These are phyloP conservation scores for Athalia circularis DNA, from an alignment of 2,888 invertebrate genomes.

Conservation along the genomic window DNA sequence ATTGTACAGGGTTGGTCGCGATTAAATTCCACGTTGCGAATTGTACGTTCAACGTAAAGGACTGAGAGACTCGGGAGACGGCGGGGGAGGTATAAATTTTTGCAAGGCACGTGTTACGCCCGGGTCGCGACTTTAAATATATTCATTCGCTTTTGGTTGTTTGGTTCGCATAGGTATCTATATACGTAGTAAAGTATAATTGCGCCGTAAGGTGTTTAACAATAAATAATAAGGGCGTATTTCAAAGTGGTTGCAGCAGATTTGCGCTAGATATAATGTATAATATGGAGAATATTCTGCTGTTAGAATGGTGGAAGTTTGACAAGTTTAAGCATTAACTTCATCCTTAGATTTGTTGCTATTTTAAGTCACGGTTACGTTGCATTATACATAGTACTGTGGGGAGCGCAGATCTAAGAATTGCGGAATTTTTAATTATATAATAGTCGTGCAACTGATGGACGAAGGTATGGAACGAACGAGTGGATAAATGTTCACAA, in stretches of 20 bases:
- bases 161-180: too few species aligned
- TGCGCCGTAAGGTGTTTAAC: slow-evolving; percentile 23
- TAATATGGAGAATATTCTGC: background rate
- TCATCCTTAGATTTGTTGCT: background rate
- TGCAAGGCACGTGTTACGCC: background rate
- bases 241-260: too few species aligned
- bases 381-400: too few species aligned
- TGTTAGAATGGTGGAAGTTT: background rate
- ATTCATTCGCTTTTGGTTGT: too few species aligned
- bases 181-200: background rate
- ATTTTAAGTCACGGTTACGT: too few species aligned
- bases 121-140: background rate
- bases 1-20: background rate
- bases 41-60: slow-evolving; percentile 7
- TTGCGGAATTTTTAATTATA: background rate
- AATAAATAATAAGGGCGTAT: slow-evolving; percentile 1
- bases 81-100: background rate
- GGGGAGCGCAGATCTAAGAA: background rate
- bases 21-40: background rate
- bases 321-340: slow-evolving; percentile 7
- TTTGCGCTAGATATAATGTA: too few species aligned
- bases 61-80: background rate
- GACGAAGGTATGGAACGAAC: too few species aligned
- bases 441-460: background rate
- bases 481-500: too few species aligned